Conservation (phyloP, 2,797 vertebrate genomes). For the Gallinago solitaria region DNA sequence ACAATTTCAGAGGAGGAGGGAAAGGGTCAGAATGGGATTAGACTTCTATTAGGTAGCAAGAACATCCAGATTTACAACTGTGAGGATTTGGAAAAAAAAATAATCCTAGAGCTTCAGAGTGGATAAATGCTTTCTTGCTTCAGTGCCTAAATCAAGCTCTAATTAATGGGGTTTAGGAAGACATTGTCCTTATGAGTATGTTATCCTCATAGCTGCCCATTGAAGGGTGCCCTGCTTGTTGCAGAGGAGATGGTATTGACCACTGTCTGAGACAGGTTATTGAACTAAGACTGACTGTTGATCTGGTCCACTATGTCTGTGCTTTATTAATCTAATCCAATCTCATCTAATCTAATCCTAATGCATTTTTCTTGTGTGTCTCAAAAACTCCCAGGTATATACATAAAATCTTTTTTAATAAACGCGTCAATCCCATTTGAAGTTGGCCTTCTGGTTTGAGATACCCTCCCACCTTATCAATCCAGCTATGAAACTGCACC, state of each 20-base stretch:
- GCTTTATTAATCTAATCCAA: neutral
- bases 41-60: neutral
- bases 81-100: neutral
- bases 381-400: neutral
- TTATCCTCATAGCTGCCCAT: slow-evolving; percentile 24
- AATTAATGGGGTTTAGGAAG: slow-evolving; percentile 45
- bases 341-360: neutral
- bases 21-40: neutral
- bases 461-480: neutral
- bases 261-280: neutral
- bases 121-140: slow-evolving; percentile 33
- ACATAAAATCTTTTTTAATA: neutral
- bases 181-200: neutral
- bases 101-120: neutral
- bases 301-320: neutral
- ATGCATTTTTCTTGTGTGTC: neutral
- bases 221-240: slow-evolving; percentile 5
- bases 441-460: neutral
- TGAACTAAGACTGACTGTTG: neutral
- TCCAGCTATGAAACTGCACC: neutral
- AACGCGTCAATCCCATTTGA: neutral
- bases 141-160: slow-evolving; percentile 40
- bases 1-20: neutral
- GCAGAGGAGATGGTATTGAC: slow-evolving; percentile 12
- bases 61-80: neutral